Evolutionary conservation across 92 coral and sea anemone species (phyloP).

Genomic region (Epizoanthus stellaris): DNA sequence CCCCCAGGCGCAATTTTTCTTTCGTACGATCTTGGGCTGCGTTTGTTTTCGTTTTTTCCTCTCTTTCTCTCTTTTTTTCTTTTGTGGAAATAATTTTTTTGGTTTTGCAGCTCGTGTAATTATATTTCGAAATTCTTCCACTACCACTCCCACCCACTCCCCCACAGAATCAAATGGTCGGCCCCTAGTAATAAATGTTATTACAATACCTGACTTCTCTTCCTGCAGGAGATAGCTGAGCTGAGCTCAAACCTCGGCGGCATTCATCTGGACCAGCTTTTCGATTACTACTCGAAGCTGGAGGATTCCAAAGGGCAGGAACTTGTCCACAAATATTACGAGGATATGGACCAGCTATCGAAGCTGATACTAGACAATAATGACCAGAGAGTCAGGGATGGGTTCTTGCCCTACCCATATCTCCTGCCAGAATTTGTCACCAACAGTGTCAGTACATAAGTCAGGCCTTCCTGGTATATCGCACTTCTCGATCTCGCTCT

Average conservation of each 20-base stretch:
- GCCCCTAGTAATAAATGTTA: background rate
- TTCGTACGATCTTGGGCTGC: too few species aligned
- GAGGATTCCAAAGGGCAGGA: conserved; percentile 76
- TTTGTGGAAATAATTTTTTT: too few species aligned
- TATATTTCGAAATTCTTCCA: too few species aligned
- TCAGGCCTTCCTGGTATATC: too few species aligned
- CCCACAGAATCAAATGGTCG: too few species aligned
- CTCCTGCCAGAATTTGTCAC: conserved; percentile 86
- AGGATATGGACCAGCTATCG: conserved; percentile 62
- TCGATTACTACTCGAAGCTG: conserved; percentile 82
- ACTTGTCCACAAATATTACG: conserved; percentile 65
- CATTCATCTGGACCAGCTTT: conserved; percentile 88
- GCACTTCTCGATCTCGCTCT: too few species aligned
- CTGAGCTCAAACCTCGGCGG: conserved; percentile 88
- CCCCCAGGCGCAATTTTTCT: too few species aligned
- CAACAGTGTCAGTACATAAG: conserved; percentile 88
- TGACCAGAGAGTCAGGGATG: conserved; percentile 70
- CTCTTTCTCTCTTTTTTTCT: too few species aligned
- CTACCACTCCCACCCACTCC: too few species aligned
- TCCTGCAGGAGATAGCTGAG: conserved; percentile 86
- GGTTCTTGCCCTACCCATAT: conserved; percentile 90
- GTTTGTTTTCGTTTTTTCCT: too few species aligned
- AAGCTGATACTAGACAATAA: conserved; percentile 75
- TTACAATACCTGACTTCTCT: background rate
- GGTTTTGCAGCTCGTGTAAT: too few species aligned